A percentile compares a stretch with the other conserved stretches of the same genome.
phyloP scores from a whole-genome alignment of 2,888 invertebrate genomes.

The Rhingia campestris region DNA sequence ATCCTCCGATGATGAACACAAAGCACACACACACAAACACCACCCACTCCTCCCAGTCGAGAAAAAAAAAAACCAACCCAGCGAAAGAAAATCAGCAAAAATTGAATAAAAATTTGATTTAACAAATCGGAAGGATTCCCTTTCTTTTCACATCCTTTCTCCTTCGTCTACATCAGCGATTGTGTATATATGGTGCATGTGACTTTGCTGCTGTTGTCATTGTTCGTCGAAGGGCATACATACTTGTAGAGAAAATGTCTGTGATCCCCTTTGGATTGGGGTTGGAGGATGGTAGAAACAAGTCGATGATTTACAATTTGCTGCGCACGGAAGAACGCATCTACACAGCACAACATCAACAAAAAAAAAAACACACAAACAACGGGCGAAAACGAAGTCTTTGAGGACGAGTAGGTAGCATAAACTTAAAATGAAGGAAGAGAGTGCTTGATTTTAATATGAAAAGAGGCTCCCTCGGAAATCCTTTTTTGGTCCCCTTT shows the following conservation, averaged over 20 bases:
- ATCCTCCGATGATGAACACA: constrained; percentile 63
- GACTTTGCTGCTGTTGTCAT: constrained; percentile 37
- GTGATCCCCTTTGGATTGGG: constrained; percentile 34
- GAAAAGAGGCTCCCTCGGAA: constrained; percentile 73
- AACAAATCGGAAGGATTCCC: constrained; percentile 72
- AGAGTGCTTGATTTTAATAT: constrained; percentile 72
- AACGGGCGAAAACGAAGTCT: background rate
- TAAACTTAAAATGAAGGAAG: constrained; percentile 61
- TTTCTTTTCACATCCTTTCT: constrained; percentile 40
- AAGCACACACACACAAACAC: constrained; percentile 40
- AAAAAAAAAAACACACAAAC: constrained; percentile 29
- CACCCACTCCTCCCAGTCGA: background rate
- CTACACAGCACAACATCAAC: constrained; percentile 41
- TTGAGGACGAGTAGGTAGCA: constrained; percentile 30
- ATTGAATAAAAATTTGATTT: constrained; percentile 74
- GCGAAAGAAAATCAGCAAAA: constrained; percentile 67
- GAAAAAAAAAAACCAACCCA: constrained; percentile 16
- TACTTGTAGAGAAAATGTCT: constrained; percentile 30
- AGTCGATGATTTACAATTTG: constrained; percentile 74
- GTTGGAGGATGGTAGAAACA: constrained; percentile 49
- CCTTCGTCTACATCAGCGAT: background rate
- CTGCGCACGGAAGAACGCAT: constrained; percentile 72
- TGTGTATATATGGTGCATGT: constrained; percentile 34
- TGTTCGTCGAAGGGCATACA: constrained; percentile 47
- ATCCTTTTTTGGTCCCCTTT: constrained; percentile 59